Percentiles rank a stretch among this genome's conserved stretches.
These are phyloP conservation scores for Spermophilus dauricus DNA, from an alignment of 2,113 vertebrate species.

Conservation along the genomic window DNA sequence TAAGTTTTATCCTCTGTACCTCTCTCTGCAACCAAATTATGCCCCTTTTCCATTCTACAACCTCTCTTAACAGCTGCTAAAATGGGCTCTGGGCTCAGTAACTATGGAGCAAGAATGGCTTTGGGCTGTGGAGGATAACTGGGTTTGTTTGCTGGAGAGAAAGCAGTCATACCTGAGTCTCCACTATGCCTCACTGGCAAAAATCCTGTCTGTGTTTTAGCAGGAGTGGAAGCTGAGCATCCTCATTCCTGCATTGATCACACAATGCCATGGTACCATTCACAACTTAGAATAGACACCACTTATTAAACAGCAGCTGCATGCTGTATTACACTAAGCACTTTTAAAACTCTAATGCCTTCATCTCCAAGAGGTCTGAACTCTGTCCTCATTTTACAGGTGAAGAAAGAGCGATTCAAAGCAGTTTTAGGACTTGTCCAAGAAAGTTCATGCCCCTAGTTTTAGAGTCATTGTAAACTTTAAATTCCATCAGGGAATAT, in stretches of 20 bases:
- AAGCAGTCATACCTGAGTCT: neutral
- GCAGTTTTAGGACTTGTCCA: neutral
- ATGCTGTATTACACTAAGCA: neutral
- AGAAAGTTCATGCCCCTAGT: neutral
- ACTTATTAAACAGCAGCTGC: neutral
- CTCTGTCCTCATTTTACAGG: neutral
- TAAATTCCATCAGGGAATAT: neutral
- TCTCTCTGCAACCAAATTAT: neutral
- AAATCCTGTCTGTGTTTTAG: neutral
- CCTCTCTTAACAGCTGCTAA: neutral
- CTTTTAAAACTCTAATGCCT: conserved; percentile 21
- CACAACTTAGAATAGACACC: neutral
- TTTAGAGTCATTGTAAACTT: neutral
- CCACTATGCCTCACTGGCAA: neutral
- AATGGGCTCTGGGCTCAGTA: neutral
- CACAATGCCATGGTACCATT: neutral
- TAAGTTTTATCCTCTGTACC: neutral
- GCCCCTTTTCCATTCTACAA: neutral
- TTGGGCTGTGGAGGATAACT: neutral
- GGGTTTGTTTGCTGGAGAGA: neutral
- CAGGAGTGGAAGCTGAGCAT: neutral
- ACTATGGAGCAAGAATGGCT: neutral
- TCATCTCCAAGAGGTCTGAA: neutral
- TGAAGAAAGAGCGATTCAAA: neutral
- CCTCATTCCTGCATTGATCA: neutral